Percentiles rank a stretch among this genome's conserved stretches.
Conservation (phyloP, 2,888 invertebrate species). For the Sicus ferrugineus region DNA sequence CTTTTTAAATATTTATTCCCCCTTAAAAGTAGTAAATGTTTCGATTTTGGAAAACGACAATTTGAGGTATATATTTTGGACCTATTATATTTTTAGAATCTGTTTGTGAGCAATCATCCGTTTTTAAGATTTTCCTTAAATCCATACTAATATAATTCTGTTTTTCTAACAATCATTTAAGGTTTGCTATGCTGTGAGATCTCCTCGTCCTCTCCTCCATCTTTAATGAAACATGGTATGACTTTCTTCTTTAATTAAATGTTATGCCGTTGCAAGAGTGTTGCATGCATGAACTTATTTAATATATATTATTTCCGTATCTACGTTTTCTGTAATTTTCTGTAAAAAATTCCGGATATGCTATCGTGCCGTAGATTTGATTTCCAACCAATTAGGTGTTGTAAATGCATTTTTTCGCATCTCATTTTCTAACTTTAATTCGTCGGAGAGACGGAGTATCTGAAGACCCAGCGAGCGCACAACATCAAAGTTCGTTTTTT, state of each 20-base stretch:
- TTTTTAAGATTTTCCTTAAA: no score
- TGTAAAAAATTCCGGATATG: background rate
- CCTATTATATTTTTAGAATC: no score
- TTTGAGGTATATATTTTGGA: no score
- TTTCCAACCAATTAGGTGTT: slow-evolving; percentile 2
- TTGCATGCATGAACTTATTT: background rate
- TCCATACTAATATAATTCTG: no score
- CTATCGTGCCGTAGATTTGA: background rate
- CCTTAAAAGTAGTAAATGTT: no score
- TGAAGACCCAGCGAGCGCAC: background rate
- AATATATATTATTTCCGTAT: background rate
- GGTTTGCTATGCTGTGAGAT: slow-evolving; percentile 5
- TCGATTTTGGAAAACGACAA: no score
- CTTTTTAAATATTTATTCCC: no score
- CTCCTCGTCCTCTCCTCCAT: background rate
- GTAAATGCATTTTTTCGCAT: slow-evolving; percentile 2
- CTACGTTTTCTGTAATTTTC: background rate
- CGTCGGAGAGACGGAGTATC: background rate
- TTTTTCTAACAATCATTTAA: background rate
- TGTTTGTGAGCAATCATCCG: no score
- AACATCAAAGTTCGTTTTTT: slow-evolving; percentile 1
- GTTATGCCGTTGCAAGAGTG: no score
- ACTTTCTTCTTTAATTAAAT: no score
- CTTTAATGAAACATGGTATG: background rate
- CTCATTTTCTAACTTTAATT: background rate